Evolutionary conservation across 2,797 vertebrate species (phyloP).

Genomic region (Leontocebus nigricollis): DNA sequence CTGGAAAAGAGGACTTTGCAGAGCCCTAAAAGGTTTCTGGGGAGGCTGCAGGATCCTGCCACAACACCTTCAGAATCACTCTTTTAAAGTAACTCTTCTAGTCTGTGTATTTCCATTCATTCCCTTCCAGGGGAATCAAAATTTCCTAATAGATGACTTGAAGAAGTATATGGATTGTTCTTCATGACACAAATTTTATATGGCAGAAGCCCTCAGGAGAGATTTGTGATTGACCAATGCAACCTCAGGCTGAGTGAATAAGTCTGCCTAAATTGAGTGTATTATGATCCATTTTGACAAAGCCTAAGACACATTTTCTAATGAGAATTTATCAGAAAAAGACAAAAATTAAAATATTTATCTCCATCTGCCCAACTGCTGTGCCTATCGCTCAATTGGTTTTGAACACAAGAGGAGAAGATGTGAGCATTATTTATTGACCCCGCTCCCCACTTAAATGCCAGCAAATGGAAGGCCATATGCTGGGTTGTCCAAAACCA

Average conservation of each 20-base stretch:
- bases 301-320: neutral
- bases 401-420: constrained; percentile 6
- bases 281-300: neutral
- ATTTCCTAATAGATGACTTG: neutral
- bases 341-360: constrained; percentile 12
- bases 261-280: neutral
- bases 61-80: neutral
- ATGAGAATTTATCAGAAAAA: constrained; percentile 37
- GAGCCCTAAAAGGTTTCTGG: neutral
- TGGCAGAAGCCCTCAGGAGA: neutral
- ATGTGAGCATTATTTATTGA: neutral
- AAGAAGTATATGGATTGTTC: neutral
- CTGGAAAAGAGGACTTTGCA: neutral
- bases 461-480: constrained; percentile 9
- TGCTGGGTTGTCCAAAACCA: neutral
- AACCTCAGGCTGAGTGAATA: neutral
- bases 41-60: neutral
- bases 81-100: neutral
- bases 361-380: constrained; percentile 2
- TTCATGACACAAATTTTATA: neutral
- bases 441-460: neutral
- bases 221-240: neutral
- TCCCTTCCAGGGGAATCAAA: neutral
- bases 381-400: neutral
- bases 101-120: neutral